A percentile compares a stretch with the other conserved stretches of the same genome.
Evolutionary conservation across 2,888 invertebrate genomes (phyloP).

Genomic region (Ennomos fuscantarius): DNA sequence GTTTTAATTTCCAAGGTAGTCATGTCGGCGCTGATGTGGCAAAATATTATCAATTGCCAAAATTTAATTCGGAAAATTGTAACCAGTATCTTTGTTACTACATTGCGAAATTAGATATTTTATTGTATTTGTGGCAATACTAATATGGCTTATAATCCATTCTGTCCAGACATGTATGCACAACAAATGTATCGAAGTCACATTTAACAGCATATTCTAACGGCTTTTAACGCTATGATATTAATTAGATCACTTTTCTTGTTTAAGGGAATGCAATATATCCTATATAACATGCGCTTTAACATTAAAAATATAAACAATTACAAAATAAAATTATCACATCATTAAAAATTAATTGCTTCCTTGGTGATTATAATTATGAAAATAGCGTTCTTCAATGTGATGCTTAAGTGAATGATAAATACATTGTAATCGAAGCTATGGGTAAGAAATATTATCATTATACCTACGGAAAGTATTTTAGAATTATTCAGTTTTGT

Average conservation of each 20-base stretch:
- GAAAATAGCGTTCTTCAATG: not conserved
- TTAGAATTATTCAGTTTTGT: conserved; percentile 51
- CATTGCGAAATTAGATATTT: conserved; percentile 1
- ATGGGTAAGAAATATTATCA: conserved; percentile 25
- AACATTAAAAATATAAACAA: not conserved
- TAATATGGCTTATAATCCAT: not conserved
- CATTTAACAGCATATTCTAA: no score
- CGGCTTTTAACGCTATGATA: not conserved
- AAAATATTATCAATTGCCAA: not conserved
- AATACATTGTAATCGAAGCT: not conserved
- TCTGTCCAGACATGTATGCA: no score
- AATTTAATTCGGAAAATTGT: not conserved
- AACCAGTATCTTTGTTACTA: not conserved
- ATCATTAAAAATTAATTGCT: conserved; percentile 3
- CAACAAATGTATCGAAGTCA: no score
- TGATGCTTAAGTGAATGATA: conserved; percentile 3
- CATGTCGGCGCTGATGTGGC: not conserved
- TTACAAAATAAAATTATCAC: not conserved
- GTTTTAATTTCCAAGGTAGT: not conserved
- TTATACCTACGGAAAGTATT: conserved; percentile 31
- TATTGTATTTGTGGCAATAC: conserved; percentile 1
- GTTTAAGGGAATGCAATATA: not conserved
- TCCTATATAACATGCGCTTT: conserved; percentile 1
- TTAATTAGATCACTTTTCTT: not conserved
- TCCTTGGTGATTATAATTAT: not conserved